Base-by-base conservation (phyloP, 2,797 vertebrate genomes). In the Etheostoma perlongum region DNA sequence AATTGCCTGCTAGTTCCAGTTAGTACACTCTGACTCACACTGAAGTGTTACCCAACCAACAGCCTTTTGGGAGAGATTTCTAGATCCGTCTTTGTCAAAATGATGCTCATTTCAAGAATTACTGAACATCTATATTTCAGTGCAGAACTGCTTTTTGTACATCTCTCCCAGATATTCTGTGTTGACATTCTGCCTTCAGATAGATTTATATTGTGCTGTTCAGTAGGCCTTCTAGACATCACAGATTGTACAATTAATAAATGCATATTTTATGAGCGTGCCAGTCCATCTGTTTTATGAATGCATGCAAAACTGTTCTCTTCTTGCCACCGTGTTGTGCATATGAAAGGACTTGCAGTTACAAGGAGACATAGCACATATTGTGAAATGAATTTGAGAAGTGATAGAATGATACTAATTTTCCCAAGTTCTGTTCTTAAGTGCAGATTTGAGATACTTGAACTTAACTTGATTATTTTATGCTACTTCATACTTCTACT, bases 201-300 rank as follows among this genome's bases (percentile, higher is more conserved):
- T 70, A 42, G 72, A 82, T 73, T 72, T 63, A 76, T 81, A 72
- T 59, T 70, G 74, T 74, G 82, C 81, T 52, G 81, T 83, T 84
- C 81, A 19, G 70, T 81, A 53, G 84, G 85, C 74, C 63, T 82
- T 79, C 62, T 49, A 85, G 68, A 81, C 87, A 83, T 85, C 89
- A 74, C 91, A 91, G 91, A 93, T 92, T 92, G 89, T 87, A 88
- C 84, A 83, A 83, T 90, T 92, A 91, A 93, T 89, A 92, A 87
- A 79, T 90, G 88, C 85, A 89, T 92, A 85, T 93, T 92, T 93
- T 69, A 92, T 89, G 86, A 85, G 76, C 60, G 67, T 79, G 86
- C 69, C 81, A 58, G 85, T 92, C 92, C 92, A 91, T 93, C 91
- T 93, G 92, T 84, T 93, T 92, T 89, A 85, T 85, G 85, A 86